Conservation (phyloP, 2,797 vertebrate species). For the Florisuga fusca region DNA sequence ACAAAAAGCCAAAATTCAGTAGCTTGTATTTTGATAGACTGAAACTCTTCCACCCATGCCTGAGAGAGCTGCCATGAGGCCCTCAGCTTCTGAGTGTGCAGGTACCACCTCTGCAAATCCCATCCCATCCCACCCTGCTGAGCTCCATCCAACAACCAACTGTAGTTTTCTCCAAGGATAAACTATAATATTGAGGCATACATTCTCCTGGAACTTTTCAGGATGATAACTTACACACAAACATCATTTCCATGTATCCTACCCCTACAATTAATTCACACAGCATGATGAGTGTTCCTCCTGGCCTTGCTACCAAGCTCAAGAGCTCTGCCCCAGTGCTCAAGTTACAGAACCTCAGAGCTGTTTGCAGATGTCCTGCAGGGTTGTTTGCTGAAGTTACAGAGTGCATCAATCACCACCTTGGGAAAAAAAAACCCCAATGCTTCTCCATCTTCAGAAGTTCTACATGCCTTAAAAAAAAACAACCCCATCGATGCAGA, state of each 20-base stretch:
- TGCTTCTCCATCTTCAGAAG: neutral
- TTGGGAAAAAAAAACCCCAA: neutral
- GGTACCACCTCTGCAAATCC: neutral
- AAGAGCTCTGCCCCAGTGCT: neutral
- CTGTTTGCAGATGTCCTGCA: neutral
- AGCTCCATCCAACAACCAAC: neutral
- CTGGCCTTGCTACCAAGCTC: neutral
- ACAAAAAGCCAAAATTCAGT: neutral
- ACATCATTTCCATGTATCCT: neutral
- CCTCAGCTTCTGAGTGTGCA: neutral
- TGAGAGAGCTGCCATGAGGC: fast-evolving
- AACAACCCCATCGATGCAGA: neutral
- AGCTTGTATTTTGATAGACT: neutral
- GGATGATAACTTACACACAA: neutral
- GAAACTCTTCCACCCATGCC: fast-evolving
- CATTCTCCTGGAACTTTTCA: neutral
- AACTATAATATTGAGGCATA: fast-evolving
- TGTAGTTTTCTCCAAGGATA: neutral
- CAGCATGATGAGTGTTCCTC: neutral
- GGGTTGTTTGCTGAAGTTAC: neutral
- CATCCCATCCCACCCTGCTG: neutral
- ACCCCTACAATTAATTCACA: neutral
- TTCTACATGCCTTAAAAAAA: neutral
- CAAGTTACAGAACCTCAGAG: neutral
- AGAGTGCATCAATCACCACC: neutral